phyloP scores from a whole-genome alignment of 2,113 vertebrate species.

The Triplophysa tibetana region DNA sequence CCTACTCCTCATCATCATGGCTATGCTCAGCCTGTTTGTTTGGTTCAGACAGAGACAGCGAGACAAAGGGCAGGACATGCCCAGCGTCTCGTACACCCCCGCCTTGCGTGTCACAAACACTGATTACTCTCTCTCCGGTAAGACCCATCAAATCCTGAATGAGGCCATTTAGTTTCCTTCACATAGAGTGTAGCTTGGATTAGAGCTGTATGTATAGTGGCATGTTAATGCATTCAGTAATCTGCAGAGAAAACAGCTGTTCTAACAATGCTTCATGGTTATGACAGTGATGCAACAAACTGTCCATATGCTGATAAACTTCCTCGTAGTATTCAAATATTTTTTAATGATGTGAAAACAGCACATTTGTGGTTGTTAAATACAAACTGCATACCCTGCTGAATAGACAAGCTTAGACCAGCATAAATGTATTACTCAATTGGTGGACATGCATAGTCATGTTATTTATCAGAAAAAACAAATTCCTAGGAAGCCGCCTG shows the following conservation, averaged over 20 bases:
- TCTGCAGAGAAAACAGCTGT: background rate
- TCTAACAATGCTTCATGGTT: background rate
- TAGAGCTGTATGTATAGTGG: background rate
- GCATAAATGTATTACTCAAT: too few species aligned
- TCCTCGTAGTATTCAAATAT: background rate
- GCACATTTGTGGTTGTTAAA: too few species aligned
- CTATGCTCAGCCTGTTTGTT: constrained; percentile 91
- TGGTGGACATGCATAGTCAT: too few species aligned
- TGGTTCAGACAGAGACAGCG: constrained; percentile 93
- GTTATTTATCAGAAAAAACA: too few species aligned
- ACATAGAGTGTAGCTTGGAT: background rate
- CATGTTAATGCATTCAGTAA: background rate
- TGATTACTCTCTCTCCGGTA: constrained; percentile 96
- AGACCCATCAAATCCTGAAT: constrained; percentile 54
- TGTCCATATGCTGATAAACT: background rate
- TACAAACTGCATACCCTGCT: background rate
- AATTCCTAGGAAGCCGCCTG: too few species aligned
- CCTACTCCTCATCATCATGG: constrained; percentile 92
- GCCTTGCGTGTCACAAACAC: constrained; percentile 91
- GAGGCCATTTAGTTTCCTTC: background rate
- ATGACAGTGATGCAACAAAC: background rate
- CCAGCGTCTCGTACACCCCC: constrained; percentile 93
- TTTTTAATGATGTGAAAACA: constrained; percentile 3
- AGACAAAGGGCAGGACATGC: constrained; percentile 94
- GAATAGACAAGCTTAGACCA: too few species aligned